Evolutionary conservation across 2,797 vertebrate species (phyloP), one percentile per base, ranked within the genome.

Genomic region (Cryptoblepharus egeriae): DNA sequence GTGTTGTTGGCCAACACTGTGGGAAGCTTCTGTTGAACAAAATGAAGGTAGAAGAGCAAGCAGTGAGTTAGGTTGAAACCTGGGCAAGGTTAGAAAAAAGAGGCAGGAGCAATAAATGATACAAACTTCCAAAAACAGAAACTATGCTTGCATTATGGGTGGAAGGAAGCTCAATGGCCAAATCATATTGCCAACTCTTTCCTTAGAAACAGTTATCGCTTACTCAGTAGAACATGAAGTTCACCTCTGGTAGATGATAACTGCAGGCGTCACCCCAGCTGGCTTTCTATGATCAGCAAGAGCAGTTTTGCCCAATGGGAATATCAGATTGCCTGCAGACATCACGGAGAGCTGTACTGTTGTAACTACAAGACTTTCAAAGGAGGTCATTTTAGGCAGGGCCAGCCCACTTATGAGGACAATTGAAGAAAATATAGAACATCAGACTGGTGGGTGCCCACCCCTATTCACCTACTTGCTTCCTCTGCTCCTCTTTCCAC

Each of bases 291-390:
- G 39, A 84, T 28, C 55, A 79, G 24, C 69, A 13, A 68, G 35
- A 37, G 20, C 18, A 39, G 39, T 22, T 69, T 39, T 37, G 37
- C 35, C 26, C 30, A 61, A 78, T 67, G 74, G 70, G 61, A 60
- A 67, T 79, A 79, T 84, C 82, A 79, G n/a, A 30, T 30, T 49
- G 55, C 24, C 39, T 68, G 58, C 76, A 79, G 76, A 79, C 20
- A 32, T 58, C 30, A n/a, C n/a, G 32, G 45, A 79, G 60, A 60
- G 70, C 55, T 61, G 30, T 61, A 52, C 28, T 49, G 30, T 60
- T 79, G 30, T 26, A 68, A 30, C 20, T 52, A 61, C n/a, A 64
- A 45, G 35, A 61, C 22, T 61, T 20, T 79, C 39, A 65, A 65
- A 65, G 52, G 37, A 83, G 61, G 61, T 75, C 18, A 68, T 67